A percentile compares a stretch with the other conserved stretches of the same genome.
These are phyloP conservation scores for Phragmatobia fuliginosa DNA, from an alignment of 2,888 invertebrate species.

Conservation along the genomic window DNA sequence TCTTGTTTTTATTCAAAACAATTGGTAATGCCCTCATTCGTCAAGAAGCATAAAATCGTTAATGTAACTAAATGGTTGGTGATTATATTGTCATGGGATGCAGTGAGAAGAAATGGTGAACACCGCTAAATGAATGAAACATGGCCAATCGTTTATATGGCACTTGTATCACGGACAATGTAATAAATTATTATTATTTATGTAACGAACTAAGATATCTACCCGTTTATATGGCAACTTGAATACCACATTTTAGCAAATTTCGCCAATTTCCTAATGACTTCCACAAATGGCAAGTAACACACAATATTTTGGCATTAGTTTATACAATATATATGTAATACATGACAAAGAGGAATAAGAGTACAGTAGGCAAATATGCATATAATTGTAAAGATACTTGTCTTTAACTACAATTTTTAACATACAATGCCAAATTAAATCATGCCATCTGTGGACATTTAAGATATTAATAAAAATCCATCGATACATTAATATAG, in stretches of 20 bases:
- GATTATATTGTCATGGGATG: conserved; percentile 70
- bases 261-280: conserved; percentile 55
- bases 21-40: conserved; percentile 24
- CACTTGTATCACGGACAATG: conserved; percentile 78
- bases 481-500: conserved; percentile 65
- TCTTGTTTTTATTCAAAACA: conserved; percentile 9
- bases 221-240: conserved; percentile 75
- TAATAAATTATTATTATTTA: conserved; percentile 59
- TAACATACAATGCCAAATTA: conserved; percentile 18
- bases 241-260: conserved; percentile 60
- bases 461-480: conserved; percentile 60
- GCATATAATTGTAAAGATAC: background rate
- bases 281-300: conserved; percentile 47
- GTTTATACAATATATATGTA: conserved; percentile 4
- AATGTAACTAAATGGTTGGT: conserved; percentile 42
- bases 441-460: conserved; percentile 49
- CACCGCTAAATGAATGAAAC: conserved; percentile 58
- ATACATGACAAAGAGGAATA: background rate
- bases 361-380: background rate
- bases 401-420: background rate
- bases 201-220: conserved; percentile 60
- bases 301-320: conserved; percentile 27
- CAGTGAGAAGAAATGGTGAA: conserved; percentile 56
- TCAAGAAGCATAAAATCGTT: conserved; percentile 35
- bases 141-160: conserved; percentile 74